Base-by-base conservation (phyloP, 2,888 invertebrate genomes). In the Hymenopus coronatus region DNA sequence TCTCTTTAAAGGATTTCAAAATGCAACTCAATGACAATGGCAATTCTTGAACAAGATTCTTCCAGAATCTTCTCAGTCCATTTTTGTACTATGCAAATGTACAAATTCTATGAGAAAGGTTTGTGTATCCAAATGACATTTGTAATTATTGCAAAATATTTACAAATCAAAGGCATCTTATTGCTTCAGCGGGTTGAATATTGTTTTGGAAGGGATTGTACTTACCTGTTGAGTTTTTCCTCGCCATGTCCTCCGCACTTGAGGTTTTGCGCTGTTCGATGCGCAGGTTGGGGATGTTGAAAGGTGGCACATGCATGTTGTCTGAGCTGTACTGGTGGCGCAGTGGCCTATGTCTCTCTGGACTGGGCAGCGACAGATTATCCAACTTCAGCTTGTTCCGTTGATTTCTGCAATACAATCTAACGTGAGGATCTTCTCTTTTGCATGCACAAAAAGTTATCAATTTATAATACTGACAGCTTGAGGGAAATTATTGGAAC, bases 231-330 rank as follows among this genome's bases (percentile, higher is more conserved):
- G 97, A 97, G 92, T 97, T 97, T 93, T 97, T 97, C 92, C 97
- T 95, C 30, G 97, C 97, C 97, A 98, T 97, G 92, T 98, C 97
- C 93, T 98, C 98, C 9, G 98, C 98, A 91, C 97, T 97, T 85
- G 97, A 97, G 2, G 98, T 98, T 93, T 98, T 98, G 91, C 98
- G 95, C 92, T 97, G 97, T 92, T 97, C 97, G 90, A 97, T 96
- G 88, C 97, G 96, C 91, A 97, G 94, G 93, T 97, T 97, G n/a
- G 98, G 98, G 91, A 98, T 97, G 93, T 97, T 97, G 93, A 98
- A 98, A 0, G 97, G 96, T 33, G 96, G 96, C 27, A 96, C 97
- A 92, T 96, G 96, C 96, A 97, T 96, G 93, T 97, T 98, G 93
- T 98, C 98, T 46, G 97, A 97, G 92, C 97, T 97, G 93, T 96